Evolutionary conservation across 2,113 vertebrate species (phyloP).

Genomic region (Benitochromis conjunctus): DNA sequence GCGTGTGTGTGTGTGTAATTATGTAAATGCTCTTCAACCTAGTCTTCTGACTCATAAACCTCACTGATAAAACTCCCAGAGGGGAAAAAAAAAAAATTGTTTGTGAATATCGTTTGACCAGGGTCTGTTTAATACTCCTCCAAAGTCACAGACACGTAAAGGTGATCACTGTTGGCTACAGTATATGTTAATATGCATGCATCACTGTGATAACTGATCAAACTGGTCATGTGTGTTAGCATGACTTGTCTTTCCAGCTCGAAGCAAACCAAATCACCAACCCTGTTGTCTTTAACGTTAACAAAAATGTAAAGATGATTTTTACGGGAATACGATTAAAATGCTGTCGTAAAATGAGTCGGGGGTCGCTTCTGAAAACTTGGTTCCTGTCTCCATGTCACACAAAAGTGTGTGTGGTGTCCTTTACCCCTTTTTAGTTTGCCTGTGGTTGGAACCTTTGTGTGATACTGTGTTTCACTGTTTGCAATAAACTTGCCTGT

Average conservation of each 20-base stretch:
- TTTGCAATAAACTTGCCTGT: constrained; percentile 74
- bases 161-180: constrained; percentile 3
- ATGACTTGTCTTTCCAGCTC: constrained; percentile 41
- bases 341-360: constrained; percentile 24
- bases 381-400: neutral
- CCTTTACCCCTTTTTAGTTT: neutral
- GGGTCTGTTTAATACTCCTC: neutral
- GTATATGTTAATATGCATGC: constrained; percentile 56
- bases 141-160: neutral
- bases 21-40: neutral
- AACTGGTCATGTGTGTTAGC: constrained; percentile 43
- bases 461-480: constrained; percentile 44
- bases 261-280: constrained; percentile 1
- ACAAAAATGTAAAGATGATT: neutral
- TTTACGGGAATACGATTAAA: constrained; percentile 6
- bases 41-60: neutral
- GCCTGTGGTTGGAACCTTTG: constrained; percentile 42
- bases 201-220: constrained; percentile 38
- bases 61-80: neutral
- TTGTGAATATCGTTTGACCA: constrained; percentile 1
- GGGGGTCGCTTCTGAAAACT: neutral
- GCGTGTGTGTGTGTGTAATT: neutral
- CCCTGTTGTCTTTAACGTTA: neutral
- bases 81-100: neutral
- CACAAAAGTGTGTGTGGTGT: constrained; percentile 51